Conservation (phyloP, 2,888 invertebrate genomes). For the Rotaria magnacalcarata region DNA sequence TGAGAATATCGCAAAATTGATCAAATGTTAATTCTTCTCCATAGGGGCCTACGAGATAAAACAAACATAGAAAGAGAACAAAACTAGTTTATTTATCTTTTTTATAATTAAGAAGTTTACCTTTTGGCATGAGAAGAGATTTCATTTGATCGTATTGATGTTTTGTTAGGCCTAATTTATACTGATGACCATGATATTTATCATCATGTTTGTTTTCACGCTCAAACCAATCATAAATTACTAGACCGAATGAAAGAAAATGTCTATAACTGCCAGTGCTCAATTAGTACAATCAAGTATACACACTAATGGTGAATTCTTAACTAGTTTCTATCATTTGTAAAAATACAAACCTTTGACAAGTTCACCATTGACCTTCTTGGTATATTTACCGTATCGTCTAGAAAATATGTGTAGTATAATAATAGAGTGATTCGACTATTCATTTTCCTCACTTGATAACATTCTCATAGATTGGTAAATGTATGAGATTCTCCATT, state of each 20-base stretch:
- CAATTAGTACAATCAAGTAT: too few relatives aligned
- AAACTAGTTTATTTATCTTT: background rate
- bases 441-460: background rate
- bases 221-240: conserved; percentile 27
- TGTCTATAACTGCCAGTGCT: too few relatives aligned
- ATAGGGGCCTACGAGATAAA: background rate
- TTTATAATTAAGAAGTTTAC: background rate
- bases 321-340: too few relatives aligned
- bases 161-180: conserved; percentile 28
- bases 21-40: conserved; percentile 10
- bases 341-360: background rate
- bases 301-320: background rate
- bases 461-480: conserved; percentile 9
- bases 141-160: conserved; percentile 33
- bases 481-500: conserved; percentile 30
- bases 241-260: background rate
- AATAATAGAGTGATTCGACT: background rate
- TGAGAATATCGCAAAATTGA: conserved; percentile 29
- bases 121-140: background rate
- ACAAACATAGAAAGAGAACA: too few relatives aligned
- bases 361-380: conserved; percentile 31
- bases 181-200: conserved; percentile 32
- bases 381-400: conserved; percentile 27
- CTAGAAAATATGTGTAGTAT: background rate
- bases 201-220: background rate